phyloP scores from a whole-genome alignment of 2,113 vertebrate species.

The Caranx melampygus region DNA sequence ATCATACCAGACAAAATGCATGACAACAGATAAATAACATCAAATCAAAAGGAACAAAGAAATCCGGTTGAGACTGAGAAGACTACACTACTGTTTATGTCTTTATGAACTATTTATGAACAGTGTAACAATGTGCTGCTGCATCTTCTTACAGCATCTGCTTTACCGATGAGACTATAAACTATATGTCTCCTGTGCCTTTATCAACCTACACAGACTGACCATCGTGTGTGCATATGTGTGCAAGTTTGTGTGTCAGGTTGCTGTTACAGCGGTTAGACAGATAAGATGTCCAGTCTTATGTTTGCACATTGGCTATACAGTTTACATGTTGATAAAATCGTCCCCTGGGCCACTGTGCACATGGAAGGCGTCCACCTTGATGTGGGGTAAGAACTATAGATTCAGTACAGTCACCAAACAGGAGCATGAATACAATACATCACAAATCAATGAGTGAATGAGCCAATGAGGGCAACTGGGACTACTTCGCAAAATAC shows the following conservation, averaged over 20 bases:
- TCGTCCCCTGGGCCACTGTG: slow-evolving; percentile 39
- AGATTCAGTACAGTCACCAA: slow-evolving; percentile 20
- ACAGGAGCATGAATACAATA: slow-evolving; percentile 23
- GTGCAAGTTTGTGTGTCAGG: slow-evolving; percentile 41
- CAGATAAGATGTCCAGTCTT: slow-evolving; percentile 79
- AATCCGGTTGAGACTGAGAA: slow-evolving; percentile 2
- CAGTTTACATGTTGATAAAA: slow-evolving; percentile 68
- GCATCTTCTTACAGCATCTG: slow-evolving; percentile 27
- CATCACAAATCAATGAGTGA: slow-evolving; percentile 31
- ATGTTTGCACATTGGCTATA: slow-evolving; percentile 69
- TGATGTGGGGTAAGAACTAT: slow-evolving; percentile 30
- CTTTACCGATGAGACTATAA: neutral
- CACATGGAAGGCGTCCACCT: slow-evolving; percentile 37
- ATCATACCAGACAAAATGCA: slow-evolving; percentile 48
- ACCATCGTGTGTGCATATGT: slow-evolving; percentile 10
- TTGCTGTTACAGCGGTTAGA: slow-evolving; percentile 69
- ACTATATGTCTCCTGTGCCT: slow-evolving; percentile 12
- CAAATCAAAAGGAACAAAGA: slow-evolving; percentile 19
- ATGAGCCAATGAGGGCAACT: slow-evolving; percentile 17
- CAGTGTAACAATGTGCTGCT: slow-evolving; percentile 13
- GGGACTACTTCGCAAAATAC: slow-evolving; percentile 4
- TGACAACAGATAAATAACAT: slow-evolving; percentile 38
- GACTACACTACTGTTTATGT: neutral
- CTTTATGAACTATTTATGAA: slow-evolving; percentile 16
- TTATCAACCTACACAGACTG: slow-evolving; percentile 40